phyloP scores from a whole-genome alignment of 2,113 vertebrate genomes.

The Neolamprologus modestus region DNA sequence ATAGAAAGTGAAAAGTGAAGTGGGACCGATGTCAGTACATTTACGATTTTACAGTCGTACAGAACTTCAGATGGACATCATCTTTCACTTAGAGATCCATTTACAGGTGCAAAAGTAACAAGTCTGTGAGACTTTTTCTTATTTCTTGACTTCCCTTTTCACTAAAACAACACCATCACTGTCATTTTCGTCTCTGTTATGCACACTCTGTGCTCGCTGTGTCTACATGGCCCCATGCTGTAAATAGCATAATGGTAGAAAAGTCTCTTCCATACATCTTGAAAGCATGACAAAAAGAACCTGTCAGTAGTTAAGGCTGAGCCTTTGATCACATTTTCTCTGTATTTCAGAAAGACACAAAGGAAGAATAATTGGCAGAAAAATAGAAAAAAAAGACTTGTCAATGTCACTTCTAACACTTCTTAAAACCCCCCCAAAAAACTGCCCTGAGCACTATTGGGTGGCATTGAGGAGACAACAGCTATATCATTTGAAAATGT shows the following conservation, averaged over 20 bases:
- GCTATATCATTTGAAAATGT: neutral
- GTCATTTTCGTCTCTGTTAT: neutral
- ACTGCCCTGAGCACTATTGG: neutral
- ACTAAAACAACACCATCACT: neutral
- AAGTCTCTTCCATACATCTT: neutral
- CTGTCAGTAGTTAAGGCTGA: neutral
- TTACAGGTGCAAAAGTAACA: neutral
- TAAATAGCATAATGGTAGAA: slow-evolving; percentile 12
- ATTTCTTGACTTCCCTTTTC: neutral
- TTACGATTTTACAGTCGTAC: neutral
- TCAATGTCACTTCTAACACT: neutral
- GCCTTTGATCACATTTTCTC: slow-evolving; percentile 22
- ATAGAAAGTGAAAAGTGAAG: neutral
- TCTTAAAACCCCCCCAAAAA: neutral
- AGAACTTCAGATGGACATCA: neutral
- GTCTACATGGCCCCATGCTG: neutral
- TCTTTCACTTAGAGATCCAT: neutral
- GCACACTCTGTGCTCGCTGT: neutral
- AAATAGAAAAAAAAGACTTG: neutral
- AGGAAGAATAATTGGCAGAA: neutral
- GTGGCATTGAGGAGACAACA: neutral
- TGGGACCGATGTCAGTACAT: neutral
- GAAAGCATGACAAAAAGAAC: slow-evolving; percentile 7
- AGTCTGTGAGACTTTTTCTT: neutral
- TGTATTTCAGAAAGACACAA: neutral